phyloP scores from a whole-genome alignment of 2,888 invertebrate genomes.

The Exephanes ischioxanthus region DNA sequence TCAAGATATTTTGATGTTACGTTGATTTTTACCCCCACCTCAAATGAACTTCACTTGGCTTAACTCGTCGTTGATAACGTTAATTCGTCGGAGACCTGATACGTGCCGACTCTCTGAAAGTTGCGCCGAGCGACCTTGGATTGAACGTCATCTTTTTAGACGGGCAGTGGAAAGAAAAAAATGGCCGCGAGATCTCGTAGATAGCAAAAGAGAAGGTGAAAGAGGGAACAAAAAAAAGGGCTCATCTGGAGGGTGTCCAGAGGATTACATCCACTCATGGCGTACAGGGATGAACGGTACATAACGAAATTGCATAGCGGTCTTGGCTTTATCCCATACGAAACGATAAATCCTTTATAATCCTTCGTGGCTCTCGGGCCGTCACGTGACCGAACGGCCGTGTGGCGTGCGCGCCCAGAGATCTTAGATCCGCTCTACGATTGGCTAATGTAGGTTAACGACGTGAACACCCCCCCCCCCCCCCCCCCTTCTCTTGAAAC shows the following conservation, averaged over 20 bases:
- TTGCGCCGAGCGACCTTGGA: no score
- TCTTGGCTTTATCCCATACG: constrained; percentile 6
- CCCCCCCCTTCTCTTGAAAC: constrained; percentile 18
- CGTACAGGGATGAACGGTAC: constrained; percentile 12
- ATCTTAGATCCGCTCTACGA: constrained; percentile 68
- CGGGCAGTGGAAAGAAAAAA: background rate
- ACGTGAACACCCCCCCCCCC: constrained; percentile 51
- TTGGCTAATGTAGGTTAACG: constrained; percentile 71
- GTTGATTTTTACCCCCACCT: no score
- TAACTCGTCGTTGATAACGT: no score
- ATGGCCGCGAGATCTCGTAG: background rate
- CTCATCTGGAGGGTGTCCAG: constrained; percentile 50
- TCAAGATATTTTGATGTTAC: no score
- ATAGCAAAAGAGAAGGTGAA: constrained; percentile 39
- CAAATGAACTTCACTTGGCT: no score
- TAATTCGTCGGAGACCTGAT: no score
- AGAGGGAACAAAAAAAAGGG: constrained; percentile 38
- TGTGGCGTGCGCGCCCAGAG: constrained; percentile 57
- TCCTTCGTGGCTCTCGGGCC: constrained; percentile 50
- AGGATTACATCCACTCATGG: background rate
- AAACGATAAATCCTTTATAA: constrained; percentile 60
- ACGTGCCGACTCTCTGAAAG: no score
- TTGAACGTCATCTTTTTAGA: background rate
- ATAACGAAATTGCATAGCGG: constrained; percentile 32
- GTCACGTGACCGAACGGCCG: constrained; percentile 60